phyloP scores from a whole-genome alignment of 2,888 invertebrate species.

The Caenorhabditis afra region DNA sequence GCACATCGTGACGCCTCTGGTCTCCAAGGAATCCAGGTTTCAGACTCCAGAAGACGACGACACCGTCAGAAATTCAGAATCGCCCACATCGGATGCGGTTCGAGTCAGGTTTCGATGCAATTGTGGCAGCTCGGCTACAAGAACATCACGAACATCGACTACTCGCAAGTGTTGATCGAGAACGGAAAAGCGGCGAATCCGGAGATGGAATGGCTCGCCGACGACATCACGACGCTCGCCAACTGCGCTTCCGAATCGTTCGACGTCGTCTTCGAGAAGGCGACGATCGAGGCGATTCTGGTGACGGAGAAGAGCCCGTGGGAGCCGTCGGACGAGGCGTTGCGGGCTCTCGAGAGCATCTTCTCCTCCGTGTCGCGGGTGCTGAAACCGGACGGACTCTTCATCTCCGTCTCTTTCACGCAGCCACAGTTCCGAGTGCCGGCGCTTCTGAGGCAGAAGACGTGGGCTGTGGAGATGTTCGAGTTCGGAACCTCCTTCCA shows the following conservation, averaged over 20 bases:
- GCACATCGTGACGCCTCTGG: slow-evolving; percentile 60
- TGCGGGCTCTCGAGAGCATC: slow-evolving; percentile 67
- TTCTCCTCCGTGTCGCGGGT: slow-evolving; percentile 80
- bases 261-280: slow-evolving; percentile 83
- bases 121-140: slow-evolving; percentile 81
- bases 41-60: neutral
- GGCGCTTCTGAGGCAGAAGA: slow-evolving; percentile 63
- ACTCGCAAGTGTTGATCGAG: slow-evolving; percentile 77
- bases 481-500: slow-evolving; percentile 74
- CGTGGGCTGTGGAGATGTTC: slow-evolving; percentile 68
- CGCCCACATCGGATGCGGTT: slow-evolving; percentile 82
- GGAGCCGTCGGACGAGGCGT: slow-evolving; percentile 69
- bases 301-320: slow-evolving; percentile 79
- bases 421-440: slow-evolving; percentile 82
- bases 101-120: slow-evolving; percentile 81
- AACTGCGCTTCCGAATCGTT: slow-evolving; percentile 75
- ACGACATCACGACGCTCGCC: slow-evolving; percentile 81
- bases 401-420: slow-evolving; percentile 81
- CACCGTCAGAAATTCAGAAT: slow-evolving; percentile 63
- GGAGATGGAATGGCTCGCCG: slow-evolving; percentile 82
- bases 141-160: slow-evolving; percentile 82
- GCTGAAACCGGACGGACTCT: slow-evolving; percentile 73
- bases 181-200: slow-evolving; percentile 64
- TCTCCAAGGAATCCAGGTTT: slow-evolving; percentile 59
- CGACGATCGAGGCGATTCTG: slow-evolving; percentile 82